A percentile compares a stretch with the other conserved stretches of the same genome.
Conservation (phyloP, 1,140 invertebrate genomes). For the Meloidogyne chitwoodi region DNA sequence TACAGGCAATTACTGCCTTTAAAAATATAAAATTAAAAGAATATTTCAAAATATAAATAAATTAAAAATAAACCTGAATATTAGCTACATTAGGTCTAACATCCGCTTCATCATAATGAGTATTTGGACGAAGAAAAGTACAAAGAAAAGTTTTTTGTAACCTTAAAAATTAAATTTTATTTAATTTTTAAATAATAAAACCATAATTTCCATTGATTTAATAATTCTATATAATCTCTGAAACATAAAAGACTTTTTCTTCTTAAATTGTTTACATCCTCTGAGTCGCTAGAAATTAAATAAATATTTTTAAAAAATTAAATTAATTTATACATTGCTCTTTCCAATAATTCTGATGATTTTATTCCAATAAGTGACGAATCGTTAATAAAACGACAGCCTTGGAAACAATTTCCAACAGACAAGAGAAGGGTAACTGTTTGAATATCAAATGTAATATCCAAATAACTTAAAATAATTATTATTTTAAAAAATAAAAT, state of each 20-base stretch:
- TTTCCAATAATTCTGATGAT: slow-evolving; percentile 30
- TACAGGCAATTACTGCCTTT: slow-evolving; percentile 41
- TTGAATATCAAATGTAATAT: slow-evolving; percentile 38
- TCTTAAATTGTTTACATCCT: slow-evolving; percentile 24
- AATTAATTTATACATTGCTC: slow-evolving; percentile 26
- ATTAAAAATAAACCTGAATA: slow-evolving; percentile 3
- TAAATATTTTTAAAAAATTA: slow-evolving; percentile 12
- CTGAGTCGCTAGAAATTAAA: slow-evolving; percentile 27
- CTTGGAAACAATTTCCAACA: slow-evolving; percentile 37
- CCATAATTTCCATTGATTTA: slow-evolving; percentile 20
- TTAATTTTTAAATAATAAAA: background rate
- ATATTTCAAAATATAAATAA: background rate
- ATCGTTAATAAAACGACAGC: slow-evolving; percentile 29
- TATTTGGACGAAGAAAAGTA: slow-evolving; percentile 21
- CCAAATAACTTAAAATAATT: slow-evolving; percentile 31
- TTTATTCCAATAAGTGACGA: slow-evolving; percentile 23
- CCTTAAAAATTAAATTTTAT: slow-evolving; percentile 14
- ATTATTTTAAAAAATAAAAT: background rate
- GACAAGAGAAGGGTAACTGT: slow-evolving; percentile 27
- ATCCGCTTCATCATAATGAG: background rate
- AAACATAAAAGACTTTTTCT: slow-evolving; percentile 32
- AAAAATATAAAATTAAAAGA: background rate
- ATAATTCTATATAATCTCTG: slow-evolving; percentile 33
- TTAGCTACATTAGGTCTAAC: background rate
- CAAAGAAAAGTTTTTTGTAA: slow-evolving; percentile 27